Conservation (phyloP, 2,113 vertebrate species). For the Pteropus alecto region DNA sequence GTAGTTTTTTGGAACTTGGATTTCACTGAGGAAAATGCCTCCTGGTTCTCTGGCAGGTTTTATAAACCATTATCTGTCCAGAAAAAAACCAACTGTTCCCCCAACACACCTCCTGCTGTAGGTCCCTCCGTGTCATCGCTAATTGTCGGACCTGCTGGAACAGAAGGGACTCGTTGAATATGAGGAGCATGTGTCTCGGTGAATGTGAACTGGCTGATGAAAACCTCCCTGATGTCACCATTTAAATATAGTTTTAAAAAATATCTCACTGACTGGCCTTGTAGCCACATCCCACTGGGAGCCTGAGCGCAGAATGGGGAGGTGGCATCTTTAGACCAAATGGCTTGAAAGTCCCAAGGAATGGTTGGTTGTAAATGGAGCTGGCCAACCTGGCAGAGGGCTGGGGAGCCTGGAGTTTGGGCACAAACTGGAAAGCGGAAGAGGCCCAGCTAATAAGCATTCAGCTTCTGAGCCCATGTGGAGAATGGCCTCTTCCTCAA, state of each 20-base stretch:
- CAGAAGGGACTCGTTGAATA: background rate
- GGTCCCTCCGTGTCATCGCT: background rate
- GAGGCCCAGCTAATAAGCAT: fast-evolving
- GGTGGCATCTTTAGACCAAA: fast-evolving
- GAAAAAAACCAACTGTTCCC: fast-evolving
- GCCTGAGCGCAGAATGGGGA: background rate
- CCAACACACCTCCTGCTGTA: background rate
- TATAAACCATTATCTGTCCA: background rate
- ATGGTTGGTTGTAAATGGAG: background rate
- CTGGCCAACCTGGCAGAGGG: background rate
- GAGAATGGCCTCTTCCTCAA: background rate
- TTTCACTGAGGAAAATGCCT: background rate
- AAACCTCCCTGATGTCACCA: background rate
- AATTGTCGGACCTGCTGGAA: background rate
- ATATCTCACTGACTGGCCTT: background rate
- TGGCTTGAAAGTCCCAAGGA: background rate
- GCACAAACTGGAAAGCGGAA: background rate
- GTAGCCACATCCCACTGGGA: too few relatives aligned
- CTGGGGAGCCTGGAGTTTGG: background rate
- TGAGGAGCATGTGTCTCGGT: background rate
- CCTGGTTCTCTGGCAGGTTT: background rate
- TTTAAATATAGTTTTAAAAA: background rate
- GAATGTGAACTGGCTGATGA: background rate
- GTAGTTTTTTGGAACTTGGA: background rate
- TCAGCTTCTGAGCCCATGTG: background rate